Evolutionary conservation across 2,888 invertebrate genomes (phyloP).

Genomic region (Hydraecia micacea): DNA sequence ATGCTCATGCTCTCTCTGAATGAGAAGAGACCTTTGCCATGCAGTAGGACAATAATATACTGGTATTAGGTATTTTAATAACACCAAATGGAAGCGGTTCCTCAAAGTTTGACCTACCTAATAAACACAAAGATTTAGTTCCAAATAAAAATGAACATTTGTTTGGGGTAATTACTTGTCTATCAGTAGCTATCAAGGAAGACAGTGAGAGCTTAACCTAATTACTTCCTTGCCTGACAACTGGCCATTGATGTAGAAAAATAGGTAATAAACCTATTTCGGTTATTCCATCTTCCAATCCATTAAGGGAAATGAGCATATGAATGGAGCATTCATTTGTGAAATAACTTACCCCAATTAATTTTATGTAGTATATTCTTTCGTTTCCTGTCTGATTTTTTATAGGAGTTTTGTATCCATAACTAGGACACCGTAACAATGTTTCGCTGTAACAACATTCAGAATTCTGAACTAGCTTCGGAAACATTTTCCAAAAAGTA

Average conservation of each 20-base stretch:
- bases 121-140: slow-evolving; percentile 36
- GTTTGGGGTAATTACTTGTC: slow-evolving; percentile 45
- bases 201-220: slow-evolving; percentile 61
- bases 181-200: slow-evolving; percentile 46
- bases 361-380: slow-evolving; percentile 33
- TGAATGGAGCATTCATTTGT: slow-evolving; percentile 65
- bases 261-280: slow-evolving; percentile 64
- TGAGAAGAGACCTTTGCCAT: too few relatives aligned
- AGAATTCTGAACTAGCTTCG: neutral
- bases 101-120: slow-evolving; percentile 11
- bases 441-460: neutral
- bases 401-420: neutral
- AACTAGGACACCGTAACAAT: neutral
- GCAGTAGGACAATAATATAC: too few relatives aligned
- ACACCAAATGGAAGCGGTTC: neutral
- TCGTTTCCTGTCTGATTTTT: slow-evolving; percentile 30
- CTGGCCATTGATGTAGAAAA: slow-evolving; percentile 63
- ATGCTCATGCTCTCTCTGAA: too few relatives aligned
- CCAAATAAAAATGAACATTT: slow-evolving; percentile 48
- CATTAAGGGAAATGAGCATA: slow-evolving; percentile 67
- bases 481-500: neutral
- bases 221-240: slow-evolving; percentile 73
- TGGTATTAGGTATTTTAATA: neutral
- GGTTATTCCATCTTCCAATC: slow-evolving; percentile 63
- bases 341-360: slow-evolving; percentile 59